phyloP scores from a whole-genome alignment of 30 jellyfish, hydroid and myxozoan genomes.

The Aurelia aurita region DNA sequence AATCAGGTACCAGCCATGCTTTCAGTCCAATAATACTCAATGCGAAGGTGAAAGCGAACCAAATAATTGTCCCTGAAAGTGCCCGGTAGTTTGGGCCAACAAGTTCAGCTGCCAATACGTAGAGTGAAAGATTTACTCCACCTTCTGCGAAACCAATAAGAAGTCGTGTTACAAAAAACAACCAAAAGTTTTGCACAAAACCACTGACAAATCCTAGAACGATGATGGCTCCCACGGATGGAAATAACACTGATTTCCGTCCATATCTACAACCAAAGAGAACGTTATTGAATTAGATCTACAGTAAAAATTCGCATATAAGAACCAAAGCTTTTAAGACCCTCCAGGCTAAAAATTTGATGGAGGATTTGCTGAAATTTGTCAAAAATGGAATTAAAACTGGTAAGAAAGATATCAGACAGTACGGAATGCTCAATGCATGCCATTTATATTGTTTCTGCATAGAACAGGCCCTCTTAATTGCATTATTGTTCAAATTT shows the following conservation, averaged over 20 bases:
- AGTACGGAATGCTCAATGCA: too few species aligned
- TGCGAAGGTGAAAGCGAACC: slow-evolving; percentile 92
- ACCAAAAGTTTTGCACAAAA: slow-evolving; percentile 78
- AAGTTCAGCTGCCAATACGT: slow-evolving; percentile 92
- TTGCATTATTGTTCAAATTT: too few species aligned
- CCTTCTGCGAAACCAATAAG: slow-evolving; percentile 94
- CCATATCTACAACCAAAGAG: slow-evolving; percentile 74
- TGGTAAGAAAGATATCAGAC: too few species aligned
- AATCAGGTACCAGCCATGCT: slow-evolving; percentile 91
- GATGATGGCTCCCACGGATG: slow-evolving; percentile 75
- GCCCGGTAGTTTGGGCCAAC: slow-evolving; percentile 93
- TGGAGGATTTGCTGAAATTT: too few species aligned
- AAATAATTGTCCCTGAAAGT: slow-evolving; percentile 80
- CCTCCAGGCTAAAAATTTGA: too few species aligned
- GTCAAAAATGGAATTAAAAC: too few species aligned
- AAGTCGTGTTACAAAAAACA: slow-evolving; percentile 75
- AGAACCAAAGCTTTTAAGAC: too few species aligned
- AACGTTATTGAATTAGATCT: too few species aligned
- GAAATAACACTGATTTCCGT: slow-evolving; percentile 83
- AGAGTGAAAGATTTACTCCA: slow-evolving; percentile 89
- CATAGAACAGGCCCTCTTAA: too few species aligned
- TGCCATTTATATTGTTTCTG: too few species aligned
- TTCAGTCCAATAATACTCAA: slow-evolving; percentile 81
- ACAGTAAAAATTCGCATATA: too few species aligned
- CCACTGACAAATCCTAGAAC: slow-evolving; percentile 81